A percentile compares a stretch with the other conserved stretches of the same genome.
Conservation (phyloP, 2,113 vertebrate species). For the Anseranas semipalmata region DNA sequence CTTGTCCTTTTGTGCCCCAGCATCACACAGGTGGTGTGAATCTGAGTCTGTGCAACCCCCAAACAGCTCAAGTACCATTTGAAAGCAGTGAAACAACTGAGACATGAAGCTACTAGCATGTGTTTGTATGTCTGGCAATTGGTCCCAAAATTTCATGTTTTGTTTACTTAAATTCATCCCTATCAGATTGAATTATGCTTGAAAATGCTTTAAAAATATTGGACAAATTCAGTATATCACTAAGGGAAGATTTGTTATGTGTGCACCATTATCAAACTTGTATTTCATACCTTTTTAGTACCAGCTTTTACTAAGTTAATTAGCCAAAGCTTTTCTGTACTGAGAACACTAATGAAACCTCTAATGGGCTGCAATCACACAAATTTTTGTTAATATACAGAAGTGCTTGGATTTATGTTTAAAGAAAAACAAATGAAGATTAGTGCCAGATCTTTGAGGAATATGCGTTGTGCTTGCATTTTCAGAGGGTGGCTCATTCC, state of each 20-base stretch:
- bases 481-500: neutral
- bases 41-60: neutral
- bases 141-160: neutral
- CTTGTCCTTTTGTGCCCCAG: neutral
- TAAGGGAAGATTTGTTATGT: conserved; percentile 10
- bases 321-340: neutral
- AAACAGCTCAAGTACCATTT: neutral
- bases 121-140: neutral
- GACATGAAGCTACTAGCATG: fast-evolving
- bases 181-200: conserved; percentile 26
- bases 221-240: conserved; percentile 20
- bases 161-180: conserved; percentile 4
- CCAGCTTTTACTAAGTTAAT: neutral
- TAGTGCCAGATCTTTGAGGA: neutral
- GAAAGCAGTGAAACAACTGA: neutral
- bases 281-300: neutral
- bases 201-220: neutral
- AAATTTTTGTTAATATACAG: neutral
- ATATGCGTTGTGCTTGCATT: neutral
- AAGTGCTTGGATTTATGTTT: neutral
- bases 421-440: neutral
- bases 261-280: conserved; percentile 27
- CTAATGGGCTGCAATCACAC: neutral
- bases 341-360: conserved; percentile 3
- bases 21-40: neutral